Conservation (phyloP, 2,113 vertebrate genomes). For the Ondatra zibethicus region DNA sequence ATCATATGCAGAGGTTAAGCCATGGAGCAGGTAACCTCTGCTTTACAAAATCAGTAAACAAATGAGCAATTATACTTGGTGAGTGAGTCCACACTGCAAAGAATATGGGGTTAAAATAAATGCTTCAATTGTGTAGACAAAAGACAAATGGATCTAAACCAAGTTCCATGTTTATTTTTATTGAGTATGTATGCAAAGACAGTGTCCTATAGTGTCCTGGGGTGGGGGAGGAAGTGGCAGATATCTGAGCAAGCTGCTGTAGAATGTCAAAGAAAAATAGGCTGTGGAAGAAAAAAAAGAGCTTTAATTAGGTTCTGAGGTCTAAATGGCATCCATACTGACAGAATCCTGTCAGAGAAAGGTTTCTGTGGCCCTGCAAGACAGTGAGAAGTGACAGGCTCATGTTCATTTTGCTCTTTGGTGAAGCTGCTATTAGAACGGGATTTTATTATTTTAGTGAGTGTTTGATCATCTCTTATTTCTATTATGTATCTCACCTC, state of each 20-base stretch:
- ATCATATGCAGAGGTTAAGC: not conserved
- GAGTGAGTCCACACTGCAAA: not conserved
- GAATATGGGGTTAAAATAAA: not conserved
- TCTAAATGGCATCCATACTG: conserved; percentile 58
- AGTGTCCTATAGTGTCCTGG: not conserved
- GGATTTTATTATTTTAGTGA: conserved; percentile 72
- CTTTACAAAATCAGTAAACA: not conserved
- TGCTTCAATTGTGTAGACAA: not conserved
- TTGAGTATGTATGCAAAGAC: not conserved
- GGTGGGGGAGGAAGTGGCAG: not conserved
- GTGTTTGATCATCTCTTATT: conserved; percentile 71
- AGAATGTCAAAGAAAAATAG: conserved; percentile 63
- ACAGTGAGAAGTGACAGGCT: conserved; percentile 48
- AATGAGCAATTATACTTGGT: not conserved
- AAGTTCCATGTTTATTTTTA: not conserved
- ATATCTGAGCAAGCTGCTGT: not conserved
- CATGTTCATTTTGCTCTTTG: conserved; percentile 41
- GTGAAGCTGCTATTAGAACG: conserved; percentile 49
- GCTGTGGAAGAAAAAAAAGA: conserved; percentile 61
- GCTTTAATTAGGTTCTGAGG: conserved; percentile 67
- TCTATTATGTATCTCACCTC: conserved; percentile 71
- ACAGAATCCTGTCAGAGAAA: conserved; percentile 65
- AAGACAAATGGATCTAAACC: not conserved
- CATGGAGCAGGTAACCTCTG: not conserved
- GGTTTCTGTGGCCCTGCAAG: conserved; percentile 49